Evolutionary conservation across 2,797 vertebrate species (phyloP).

Genomic region (Enteromius viviparus): DNA sequence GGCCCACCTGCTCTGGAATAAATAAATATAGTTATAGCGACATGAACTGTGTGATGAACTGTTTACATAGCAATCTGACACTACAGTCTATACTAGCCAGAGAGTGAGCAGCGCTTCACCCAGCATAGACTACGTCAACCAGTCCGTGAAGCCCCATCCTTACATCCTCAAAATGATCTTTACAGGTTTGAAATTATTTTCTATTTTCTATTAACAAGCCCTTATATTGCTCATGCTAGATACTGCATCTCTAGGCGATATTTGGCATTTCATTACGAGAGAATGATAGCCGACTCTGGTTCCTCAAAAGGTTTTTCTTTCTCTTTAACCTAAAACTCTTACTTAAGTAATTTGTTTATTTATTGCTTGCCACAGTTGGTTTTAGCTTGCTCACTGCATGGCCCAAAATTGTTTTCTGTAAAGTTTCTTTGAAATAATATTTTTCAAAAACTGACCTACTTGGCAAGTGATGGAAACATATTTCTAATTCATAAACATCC

Average conservation of each 20-base stretch:
- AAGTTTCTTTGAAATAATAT: background rate
- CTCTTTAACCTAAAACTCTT: background rate
- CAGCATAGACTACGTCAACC: background rate
- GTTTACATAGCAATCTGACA: conserved; percentile 22
- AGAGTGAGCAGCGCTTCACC: background rate
- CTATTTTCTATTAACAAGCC: background rate
- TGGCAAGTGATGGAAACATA: background rate
- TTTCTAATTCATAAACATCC: background rate
- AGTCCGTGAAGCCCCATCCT: background rate
- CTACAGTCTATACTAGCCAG: background rate
- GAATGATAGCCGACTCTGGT: background rate
- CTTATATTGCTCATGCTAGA: background rate
- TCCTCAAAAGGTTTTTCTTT: background rate
- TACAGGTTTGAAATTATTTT: background rate
- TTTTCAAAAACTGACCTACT: background rate
- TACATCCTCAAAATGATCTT: background rate
- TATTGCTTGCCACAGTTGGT: background rate
- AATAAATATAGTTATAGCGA: conserved; percentile 15
- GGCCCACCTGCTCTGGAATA: conserved; percentile 18
- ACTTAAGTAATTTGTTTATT: background rate
- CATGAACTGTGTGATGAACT: background rate
- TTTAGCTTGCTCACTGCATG: background rate
- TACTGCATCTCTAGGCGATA: background rate
- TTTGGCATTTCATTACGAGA: background rate
- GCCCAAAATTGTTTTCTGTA: background rate